phyloP scores from a whole-genome alignment of 2,113 vertebrate genomes.

The Oostethus manadensis region DNA sequence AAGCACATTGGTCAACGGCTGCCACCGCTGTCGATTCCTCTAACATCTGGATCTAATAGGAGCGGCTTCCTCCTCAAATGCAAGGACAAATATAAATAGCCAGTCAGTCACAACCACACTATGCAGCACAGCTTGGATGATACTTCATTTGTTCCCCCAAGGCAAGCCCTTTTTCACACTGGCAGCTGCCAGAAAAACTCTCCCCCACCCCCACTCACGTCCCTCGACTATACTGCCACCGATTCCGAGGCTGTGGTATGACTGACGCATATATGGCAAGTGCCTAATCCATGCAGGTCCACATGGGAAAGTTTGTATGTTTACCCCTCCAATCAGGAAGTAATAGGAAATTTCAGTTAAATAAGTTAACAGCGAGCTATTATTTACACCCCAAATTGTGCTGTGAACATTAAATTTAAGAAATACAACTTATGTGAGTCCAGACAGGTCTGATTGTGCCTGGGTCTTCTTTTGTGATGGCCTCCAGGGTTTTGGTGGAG shows the following conservation, averaged over 20 bases:
- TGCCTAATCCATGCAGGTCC: conserved; percentile 13
- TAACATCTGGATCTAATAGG: conserved; percentile 76
- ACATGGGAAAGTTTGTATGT: conserved; percentile 45
- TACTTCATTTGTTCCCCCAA: conserved; percentile 42
- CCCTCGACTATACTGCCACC: conserved; percentile 22
- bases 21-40: conserved; percentile 50
- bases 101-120: conserved; percentile 63
- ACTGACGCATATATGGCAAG: conserved; percentile 34
- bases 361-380: too few species aligned
- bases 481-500: too few species aligned
- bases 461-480: too few species aligned
- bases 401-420: too few species aligned
- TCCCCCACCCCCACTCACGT: conserved; percentile 2
- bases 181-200: conserved; percentile 39
- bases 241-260: conserved; percentile 30
- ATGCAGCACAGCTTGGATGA: conserved; percentile 53
- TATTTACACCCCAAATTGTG: too few species aligned
- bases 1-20: conserved; percentile 24
- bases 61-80: conserved; percentile 62
- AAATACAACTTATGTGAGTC: too few species aligned
- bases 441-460: too few species aligned
- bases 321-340: too few species aligned
- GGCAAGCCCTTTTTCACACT: conserved; percentile 32
- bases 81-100: conserved; percentile 71
- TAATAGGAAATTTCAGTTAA: too few species aligned